Base-by-base conservation (phyloP, 2,113 vertebrate species). In the Chroicocephalus ridibundus region DNA sequence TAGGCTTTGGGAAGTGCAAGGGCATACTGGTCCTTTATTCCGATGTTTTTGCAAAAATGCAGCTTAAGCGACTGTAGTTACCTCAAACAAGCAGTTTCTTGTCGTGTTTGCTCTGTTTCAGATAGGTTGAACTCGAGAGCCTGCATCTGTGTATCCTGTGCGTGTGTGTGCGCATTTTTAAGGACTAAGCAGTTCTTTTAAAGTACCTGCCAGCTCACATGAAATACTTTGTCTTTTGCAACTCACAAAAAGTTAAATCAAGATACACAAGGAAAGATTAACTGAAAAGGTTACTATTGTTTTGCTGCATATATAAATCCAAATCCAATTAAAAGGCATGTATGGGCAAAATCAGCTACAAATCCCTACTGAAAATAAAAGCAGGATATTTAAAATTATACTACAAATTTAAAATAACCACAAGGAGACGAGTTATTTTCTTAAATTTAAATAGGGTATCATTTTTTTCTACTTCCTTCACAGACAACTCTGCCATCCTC, bases 41-140 rank as follows among this genome's bases (percentile, higher is more conserved):
- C 0, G 1, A 10, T 22, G 57, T 72, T 86, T 82, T 52, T 68
- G 10, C 7, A 83, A 75, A 95, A 68, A 90, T 20, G 54, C 82
- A 90, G 47, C 52, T 90, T 86, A 81, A 66, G 65, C 0, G 1
- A 86, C 64, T 82, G n/a, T 9, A 68, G 47, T 60, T 80, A 36
- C 72, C 51, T 94, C 68, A 77, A 77, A 95, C 84, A 93, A 95
- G 86, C 62, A 85, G 44, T 44, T 93, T 96, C 90, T 92, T 95
- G 84, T 90, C 80, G 83, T 86, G 49, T 88, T 96, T 94, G 66
- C 38, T 91, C 46, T 85, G 69, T 64, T 91, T 74, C 44, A 65
- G 74, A 58, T 52, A 82, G 72, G 84, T 3, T 95, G 70, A 85
- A 51, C n/a, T 90, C 74, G 74, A 96, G 70, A 91, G 46, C 83